phyloP scores from a whole-genome alignment of 2,888 invertebrate genomes.

The Hypomecis atomaria region DNA sequence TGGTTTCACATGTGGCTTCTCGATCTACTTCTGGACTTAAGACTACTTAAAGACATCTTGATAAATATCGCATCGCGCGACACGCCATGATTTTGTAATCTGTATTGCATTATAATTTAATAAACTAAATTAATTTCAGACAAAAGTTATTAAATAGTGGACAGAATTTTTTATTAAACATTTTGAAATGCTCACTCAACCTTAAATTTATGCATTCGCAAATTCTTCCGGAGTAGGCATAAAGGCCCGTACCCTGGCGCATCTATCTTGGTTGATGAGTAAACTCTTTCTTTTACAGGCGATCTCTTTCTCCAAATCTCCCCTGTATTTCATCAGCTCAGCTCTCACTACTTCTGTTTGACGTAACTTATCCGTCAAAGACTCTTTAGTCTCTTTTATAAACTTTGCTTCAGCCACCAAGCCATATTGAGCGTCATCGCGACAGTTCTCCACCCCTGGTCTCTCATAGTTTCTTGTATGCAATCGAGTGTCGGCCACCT shows the following conservation, averaged over 20 bases:
- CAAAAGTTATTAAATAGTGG: background rate
- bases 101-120: too few relatives aligned
- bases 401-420: slow-evolving; percentile 89
- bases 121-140: too few relatives aligned
- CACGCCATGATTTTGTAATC: too few relatives aligned
- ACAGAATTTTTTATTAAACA: slow-evolving; percentile 16
- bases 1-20: too few relatives aligned
- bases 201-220: slow-evolving; percentile 72
- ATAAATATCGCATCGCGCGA: too few relatives aligned
- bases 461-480: slow-evolving; percentile 88
- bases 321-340: slow-evolving; percentile 85
- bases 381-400: slow-evolving; percentile 74
- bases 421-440: slow-evolving; percentile 91
- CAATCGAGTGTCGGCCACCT: slow-evolving; percentile 93
- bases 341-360: slow-evolving; percentile 84
- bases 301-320: slow-evolving; percentile 88
- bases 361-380: slow-evolving; percentile 85
- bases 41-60: too few relatives aligned
- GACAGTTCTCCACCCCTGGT: slow-evolving; percentile 92
- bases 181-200: background rate
- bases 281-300: slow-evolving; percentile 89
- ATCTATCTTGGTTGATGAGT: slow-evolving; percentile 87
- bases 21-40: too few relatives aligned
- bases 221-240: slow-evolving; percentile 89
- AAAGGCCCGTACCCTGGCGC: slow-evolving; percentile 85